Conservation (phyloP, 1,140 invertebrate species). For the Diabrotica virgifera region DNA sequence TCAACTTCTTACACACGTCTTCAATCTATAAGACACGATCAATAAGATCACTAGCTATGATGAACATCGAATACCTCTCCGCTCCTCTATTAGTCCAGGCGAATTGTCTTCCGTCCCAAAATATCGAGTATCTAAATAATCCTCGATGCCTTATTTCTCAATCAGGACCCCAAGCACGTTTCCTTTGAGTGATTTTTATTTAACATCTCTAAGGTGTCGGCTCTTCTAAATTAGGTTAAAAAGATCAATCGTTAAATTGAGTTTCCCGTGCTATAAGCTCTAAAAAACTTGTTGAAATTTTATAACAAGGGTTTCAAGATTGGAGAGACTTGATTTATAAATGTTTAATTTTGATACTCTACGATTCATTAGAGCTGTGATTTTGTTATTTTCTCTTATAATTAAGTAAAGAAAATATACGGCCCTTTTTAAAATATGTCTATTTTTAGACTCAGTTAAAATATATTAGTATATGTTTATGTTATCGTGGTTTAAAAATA, state of each 20-base stretch:
- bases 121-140: constrained; percentile 5
- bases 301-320: constrained; percentile 5
- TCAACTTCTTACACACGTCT: too few species aligned
- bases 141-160: constrained; percentile 13
- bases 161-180: constrained; percentile 15
- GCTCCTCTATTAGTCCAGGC: neutral
- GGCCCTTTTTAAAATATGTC: too few species aligned
- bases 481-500: too few species aligned
- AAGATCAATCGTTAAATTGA: constrained; percentile 17
- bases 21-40: too few species aligned
- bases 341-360: too few species aligned
- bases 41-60: too few species aligned
- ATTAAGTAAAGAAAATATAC: too few species aligned
- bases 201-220: constrained; percentile 18
- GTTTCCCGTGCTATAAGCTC: neutral
- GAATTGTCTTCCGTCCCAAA: constrained; percentile 4
- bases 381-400: too few species aligned
- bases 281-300: constrained; percentile 14
- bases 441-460: too few species aligned
- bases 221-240: constrained; percentile 17
- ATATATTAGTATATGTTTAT: too few species aligned
- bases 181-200: constrained; percentile 19
- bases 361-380: too few species aligned
- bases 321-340: neutral
- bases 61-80: too few species aligned